Percentiles rank a stretch among this genome's conserved stretches.
phyloP scores from a whole-genome alignment of 1,140 invertebrate genomes.

The Drosophila neocordata region DNA sequence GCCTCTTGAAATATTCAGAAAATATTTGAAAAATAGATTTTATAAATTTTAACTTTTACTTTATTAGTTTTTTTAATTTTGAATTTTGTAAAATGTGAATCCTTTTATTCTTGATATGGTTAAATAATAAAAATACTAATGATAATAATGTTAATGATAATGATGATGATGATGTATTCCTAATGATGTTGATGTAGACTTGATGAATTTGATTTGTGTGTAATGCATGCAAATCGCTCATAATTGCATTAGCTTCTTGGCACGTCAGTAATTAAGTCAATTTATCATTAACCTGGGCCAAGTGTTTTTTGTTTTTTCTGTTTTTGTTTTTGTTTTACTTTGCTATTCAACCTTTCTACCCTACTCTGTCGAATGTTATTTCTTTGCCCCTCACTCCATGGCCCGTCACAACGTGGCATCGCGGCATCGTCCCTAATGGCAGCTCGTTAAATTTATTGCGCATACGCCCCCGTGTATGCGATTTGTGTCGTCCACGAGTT shows the following conservation, averaged over 20 bases:
- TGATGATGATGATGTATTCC: not conserved
- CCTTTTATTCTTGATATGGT: no score
- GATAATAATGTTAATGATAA: not conserved
- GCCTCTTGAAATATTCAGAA: no score
- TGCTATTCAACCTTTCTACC: not conserved
- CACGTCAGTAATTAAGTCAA: slow-evolving; percentile 79
- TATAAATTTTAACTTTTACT: no score
- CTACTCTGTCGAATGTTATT: no score
- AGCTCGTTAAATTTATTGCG: slow-evolving; percentile 78
- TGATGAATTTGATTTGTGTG: slow-evolving; percentile 21
- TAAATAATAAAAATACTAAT: not conserved
- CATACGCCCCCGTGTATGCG: slow-evolving; percentile 72
- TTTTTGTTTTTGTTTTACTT: no score
- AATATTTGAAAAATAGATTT: no score
- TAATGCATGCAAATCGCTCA: slow-evolving; percentile 62
- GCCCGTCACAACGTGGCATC: slow-evolving; percentile 24
- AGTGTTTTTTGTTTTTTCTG: slow-evolving; percentile 6
- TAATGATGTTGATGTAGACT: slow-evolving; percentile 2
- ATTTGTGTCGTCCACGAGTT: slow-evolving; percentile 48
- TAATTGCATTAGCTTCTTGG: slow-evolving; percentile 65
- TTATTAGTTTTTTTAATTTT: no score
- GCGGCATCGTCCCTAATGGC: slow-evolving; percentile 72
- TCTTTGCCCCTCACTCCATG: not conserved
- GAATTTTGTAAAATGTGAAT: no score
- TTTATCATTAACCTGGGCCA: slow-evolving; percentile 70